Percentiles rank a stretch among this genome's conserved stretches.
phyloP scores from a whole-genome alignment of 2,888 invertebrate species.

The Platerodrilus igneus region DNA sequence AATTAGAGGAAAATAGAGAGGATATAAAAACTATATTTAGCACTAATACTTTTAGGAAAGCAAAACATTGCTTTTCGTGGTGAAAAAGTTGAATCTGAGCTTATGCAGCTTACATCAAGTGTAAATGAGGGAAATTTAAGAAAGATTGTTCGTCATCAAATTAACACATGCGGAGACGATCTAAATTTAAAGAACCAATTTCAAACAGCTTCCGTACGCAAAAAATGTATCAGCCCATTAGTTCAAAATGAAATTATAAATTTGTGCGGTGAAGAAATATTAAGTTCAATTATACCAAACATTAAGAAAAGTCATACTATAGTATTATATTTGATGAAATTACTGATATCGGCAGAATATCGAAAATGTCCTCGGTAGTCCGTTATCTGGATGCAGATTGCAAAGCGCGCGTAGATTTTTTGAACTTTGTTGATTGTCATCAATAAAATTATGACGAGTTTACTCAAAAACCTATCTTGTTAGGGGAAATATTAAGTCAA shows the following conservation, averaged over 20 bases:
- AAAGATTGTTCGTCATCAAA: constrained; percentile 26
- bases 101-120: constrained; percentile 4
- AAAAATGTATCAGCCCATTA: constrained; percentile 30
- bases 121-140: constrained; percentile 17
- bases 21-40: constrained; percentile 11
- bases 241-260: constrained; percentile 33
- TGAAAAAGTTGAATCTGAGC: constrained; percentile 25
- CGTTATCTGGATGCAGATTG: constrained; percentile 26
- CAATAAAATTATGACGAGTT: constrained; percentile 20
- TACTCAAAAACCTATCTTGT: constrained; percentile 24
- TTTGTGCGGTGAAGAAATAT: constrained; percentile 28
- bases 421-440: constrained; percentile 30
- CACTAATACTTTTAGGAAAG: constrained; percentile 20
- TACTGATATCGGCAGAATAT: constrained; percentile 31
- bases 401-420: constrained; percentile 27
- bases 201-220: too few species aligned
- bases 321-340: constrained; percentile 35
- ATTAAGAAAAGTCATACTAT: constrained; percentile 25
- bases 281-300: constrained; percentile 18
- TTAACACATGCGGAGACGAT: constrained; percentile 25
- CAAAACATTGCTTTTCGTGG: constrained; percentile 32
- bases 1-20: constrained; percentile 24
- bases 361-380: constrained; percentile 33
- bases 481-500: constrained; percentile 28
- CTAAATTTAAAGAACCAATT: constrained; percentile 26